phyloP scores from a whole-genome alignment of 2,113 vertebrate species.

The Macquaria australasica region DNA sequence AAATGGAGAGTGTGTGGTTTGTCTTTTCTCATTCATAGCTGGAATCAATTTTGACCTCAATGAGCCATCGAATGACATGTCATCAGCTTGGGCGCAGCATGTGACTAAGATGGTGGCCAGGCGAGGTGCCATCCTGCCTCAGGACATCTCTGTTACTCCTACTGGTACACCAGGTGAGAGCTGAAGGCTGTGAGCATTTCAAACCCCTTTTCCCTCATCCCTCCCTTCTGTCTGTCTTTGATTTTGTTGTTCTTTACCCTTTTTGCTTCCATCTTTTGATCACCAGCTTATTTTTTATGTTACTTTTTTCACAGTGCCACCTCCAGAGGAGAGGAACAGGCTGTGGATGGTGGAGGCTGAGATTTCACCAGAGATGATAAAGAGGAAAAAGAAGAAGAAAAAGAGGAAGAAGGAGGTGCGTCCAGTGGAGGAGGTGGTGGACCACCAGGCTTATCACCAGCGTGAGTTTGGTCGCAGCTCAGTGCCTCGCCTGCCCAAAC shows the following conservation, averaged over 20 bases:
- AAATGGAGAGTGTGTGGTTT: constrained; percentile 23
- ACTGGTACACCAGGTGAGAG: constrained; percentile 91
- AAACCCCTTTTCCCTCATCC: background rate
- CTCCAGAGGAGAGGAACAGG: constrained; percentile 88
- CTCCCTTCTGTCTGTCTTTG: too few species aligned
- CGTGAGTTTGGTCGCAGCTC: constrained; percentile 81
- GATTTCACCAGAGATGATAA: constrained; percentile 90
- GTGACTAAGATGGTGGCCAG: constrained; percentile 99
- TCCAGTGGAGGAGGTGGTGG: constrained; percentile 58
- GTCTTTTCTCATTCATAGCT: constrained; percentile 79
- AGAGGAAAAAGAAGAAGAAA: constrained; percentile 92
- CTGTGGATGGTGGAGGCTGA: constrained; percentile 94
- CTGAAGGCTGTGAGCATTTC: background rate
- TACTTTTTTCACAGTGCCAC: constrained; percentile 85
- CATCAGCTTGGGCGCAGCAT: constrained; percentile 97
- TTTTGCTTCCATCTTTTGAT: too few species aligned
- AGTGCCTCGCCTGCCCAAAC: constrained; percentile 89
- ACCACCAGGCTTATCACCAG: constrained; percentile 54
- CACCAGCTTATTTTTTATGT: background rate
- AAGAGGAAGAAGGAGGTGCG: constrained; percentile 89
- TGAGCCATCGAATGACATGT: constrained; percentile 93
- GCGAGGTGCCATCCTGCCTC: constrained; percentile 95
- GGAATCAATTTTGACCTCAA: constrained; percentile 96
- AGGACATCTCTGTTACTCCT: constrained; percentile 95
- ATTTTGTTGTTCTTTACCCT: too few species aligned